phyloP scores from a whole-genome alignment of 2,797 vertebrate genomes.

The Dallia pectoralis region DNA sequence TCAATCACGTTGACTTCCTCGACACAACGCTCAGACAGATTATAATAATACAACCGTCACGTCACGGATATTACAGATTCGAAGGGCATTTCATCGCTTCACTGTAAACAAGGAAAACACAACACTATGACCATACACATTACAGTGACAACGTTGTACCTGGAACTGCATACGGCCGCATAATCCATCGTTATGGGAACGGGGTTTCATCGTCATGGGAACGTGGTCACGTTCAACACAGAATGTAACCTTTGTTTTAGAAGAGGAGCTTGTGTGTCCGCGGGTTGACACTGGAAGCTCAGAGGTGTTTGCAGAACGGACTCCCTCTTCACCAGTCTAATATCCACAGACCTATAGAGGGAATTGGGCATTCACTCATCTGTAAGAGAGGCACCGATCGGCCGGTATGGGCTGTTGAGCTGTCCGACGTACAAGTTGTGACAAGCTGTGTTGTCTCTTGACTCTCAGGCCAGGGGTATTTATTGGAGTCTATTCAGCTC shows the following conservation, averaged over 20 bases:
- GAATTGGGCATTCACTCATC: slow-evolving; percentile 49
- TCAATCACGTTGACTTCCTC: not conserved
- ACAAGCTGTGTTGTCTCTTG: slow-evolving; percentile 76
- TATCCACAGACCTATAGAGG: slow-evolving; percentile 50
- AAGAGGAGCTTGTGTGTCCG: not conserved
- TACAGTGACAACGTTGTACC: not conserved
- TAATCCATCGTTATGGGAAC: not conserved
- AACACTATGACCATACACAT: not conserved
- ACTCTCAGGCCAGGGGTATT: slow-evolving; percentile 69
- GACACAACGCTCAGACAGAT: not conserved
- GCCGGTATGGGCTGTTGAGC: slow-evolving; percentile 57
- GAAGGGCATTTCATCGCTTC: not conserved
- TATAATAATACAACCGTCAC: not conserved
- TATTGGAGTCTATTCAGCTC: slow-evolving; percentile 78
- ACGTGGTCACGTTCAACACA: not conserved
- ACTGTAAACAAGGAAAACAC: not conserved
- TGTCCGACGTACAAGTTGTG: slow-evolving; percentile 77
- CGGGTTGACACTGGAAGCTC: not conserved
- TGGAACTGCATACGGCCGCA: not conserved
- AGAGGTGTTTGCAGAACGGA: slow-evolving; percentile 29
- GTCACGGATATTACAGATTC: not conserved
- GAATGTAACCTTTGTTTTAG: not conserved
- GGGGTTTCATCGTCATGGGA: not conserved
- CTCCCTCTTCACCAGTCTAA: slow-evolving; percentile 38
- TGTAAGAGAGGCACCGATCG: slow-evolving; percentile 60